Evolutionary conservation across 1,140 invertebrate species (phyloP).

Genomic region (Leguminivora glycinivorella): DNA sequence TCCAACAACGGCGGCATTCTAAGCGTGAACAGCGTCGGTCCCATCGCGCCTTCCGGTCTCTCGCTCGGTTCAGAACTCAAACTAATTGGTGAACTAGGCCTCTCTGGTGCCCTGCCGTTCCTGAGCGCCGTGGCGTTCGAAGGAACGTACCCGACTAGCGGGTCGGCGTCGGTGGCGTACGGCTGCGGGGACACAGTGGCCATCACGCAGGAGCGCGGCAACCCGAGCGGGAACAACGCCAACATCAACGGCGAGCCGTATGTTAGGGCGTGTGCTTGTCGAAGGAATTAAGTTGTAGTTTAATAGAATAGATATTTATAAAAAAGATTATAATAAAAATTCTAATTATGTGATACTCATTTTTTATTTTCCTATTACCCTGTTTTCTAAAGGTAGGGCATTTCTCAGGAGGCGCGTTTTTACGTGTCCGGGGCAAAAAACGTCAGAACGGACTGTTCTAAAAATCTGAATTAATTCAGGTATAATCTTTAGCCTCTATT

Average conservation of each 20-base stretch:
- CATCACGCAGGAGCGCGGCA: constrained; percentile 19
- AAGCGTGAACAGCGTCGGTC: constrained; percentile 35
- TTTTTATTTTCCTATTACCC: no score
- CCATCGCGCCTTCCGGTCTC: constrained; percentile 43
- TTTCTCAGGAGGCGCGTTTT: no score
- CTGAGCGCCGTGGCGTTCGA: constrained; percentile 34
- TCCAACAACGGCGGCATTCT: constrained; percentile 38
- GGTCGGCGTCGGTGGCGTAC: constrained; percentile 26
- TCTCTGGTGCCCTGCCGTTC: constrained; percentile 44
- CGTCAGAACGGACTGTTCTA: no score
- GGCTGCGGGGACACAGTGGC: constrained; percentile 32
- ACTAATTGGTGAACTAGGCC: constrained; percentile 43
- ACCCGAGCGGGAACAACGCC: neutral
- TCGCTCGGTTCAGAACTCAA: constrained; percentile 44
- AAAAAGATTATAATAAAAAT: no score
- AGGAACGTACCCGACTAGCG: constrained; percentile 29
- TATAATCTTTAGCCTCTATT: no score
- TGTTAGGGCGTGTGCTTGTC: neutral
- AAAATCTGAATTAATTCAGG: no score
- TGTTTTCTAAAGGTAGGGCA: no score
- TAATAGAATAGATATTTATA: no score
- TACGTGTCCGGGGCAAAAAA: no score
- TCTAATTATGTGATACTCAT: no score
- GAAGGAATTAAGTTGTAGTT: no score
- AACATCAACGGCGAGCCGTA: neutral